Percentiles rank a stretch among this genome's conserved stretches.
Conservation (phyloP, 2,113 vertebrate genomes). For the Rhinichthys klamathensis region DNA sequence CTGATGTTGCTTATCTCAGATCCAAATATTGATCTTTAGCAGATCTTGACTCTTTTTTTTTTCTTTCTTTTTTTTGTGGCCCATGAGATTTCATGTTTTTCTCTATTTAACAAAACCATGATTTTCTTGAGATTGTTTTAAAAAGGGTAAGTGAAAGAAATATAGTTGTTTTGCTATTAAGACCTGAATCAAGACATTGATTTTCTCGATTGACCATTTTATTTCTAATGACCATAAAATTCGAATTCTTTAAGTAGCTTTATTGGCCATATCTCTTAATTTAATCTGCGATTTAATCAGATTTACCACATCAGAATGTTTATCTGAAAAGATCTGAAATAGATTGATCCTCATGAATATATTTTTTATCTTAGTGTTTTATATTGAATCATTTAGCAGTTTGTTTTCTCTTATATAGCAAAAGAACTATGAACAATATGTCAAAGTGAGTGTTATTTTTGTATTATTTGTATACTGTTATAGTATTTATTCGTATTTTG, state of each 20-base stretch:
- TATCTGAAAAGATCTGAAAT: not conserved
- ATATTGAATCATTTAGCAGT: not conserved
- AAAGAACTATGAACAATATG: not conserved
- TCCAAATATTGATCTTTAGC: slow-evolving; percentile 25
- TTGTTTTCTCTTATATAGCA: not conserved
- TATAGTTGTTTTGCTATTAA: not conserved
- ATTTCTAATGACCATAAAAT: not conserved
- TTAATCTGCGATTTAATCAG: not conserved
- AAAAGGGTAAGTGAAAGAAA: not conserved
- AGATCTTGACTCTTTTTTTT: not conserved
- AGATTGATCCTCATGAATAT: not conserved
- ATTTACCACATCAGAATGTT: not conserved
- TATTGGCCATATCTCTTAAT: not conserved
- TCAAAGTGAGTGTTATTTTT: not conserved
- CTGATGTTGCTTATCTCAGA: slow-evolving; percentile 44
- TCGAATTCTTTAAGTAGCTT: not conserved
- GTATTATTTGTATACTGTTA: not conserved
- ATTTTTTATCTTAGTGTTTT: no score
- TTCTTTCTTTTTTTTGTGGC: not conserved
- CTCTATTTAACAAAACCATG: not conserved
- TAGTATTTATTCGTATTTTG: not conserved
- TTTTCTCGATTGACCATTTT: not conserved
- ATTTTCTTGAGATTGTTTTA: not conserved
- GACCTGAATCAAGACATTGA: not conserved
- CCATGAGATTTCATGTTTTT: not conserved